Conservation (phyloP, 2,888 invertebrate species). For the Ethmia dodecea region DNA sequence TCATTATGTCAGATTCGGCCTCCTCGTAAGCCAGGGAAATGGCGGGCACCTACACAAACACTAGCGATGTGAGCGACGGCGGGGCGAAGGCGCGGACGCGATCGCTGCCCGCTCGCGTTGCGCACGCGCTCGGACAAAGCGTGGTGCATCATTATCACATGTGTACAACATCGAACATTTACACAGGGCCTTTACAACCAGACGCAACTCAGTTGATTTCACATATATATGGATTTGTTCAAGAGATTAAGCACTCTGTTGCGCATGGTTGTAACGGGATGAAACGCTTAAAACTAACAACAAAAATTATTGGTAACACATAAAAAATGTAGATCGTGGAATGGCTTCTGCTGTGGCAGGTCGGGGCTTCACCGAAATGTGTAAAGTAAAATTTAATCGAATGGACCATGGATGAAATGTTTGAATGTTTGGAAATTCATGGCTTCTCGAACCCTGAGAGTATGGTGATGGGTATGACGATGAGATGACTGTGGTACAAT, state of each 20-base stretch:
- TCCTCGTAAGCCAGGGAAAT: constrained; percentile 99
- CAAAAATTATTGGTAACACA: constrained; percentile 56
- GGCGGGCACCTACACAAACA: constrained; percentile 92
- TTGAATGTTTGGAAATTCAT: constrained; percentile 24
- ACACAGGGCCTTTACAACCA: too few relatives aligned
- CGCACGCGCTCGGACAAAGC: constrained; percentile 43
- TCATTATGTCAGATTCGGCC: constrained; percentile 99
- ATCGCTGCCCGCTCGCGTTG: constrained; percentile 21
- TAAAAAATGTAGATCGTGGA: constrained; percentile 63
- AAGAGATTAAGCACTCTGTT: too few relatives aligned
- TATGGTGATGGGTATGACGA: constrained; percentile 40
- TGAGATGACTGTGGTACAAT: constrained; percentile 46
- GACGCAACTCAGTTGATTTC: constrained; percentile 1
- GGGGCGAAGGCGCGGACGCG: not conserved
- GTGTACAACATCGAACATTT: constrained; percentile 71
- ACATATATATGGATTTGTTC: too few relatives aligned
- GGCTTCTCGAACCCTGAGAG: constrained; percentile 22
- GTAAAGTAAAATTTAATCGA: constrained; percentile 44
- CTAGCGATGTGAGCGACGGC: constrained; percentile 68
- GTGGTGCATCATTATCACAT: constrained; percentile 55
- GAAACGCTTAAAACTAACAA: constrained; percentile 57
- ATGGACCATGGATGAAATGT: constrained; percentile 32
- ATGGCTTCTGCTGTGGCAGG: constrained; percentile 47
- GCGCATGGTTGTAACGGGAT: constrained; percentile 52
- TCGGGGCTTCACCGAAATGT: constrained; percentile 33